phyloP scores from a whole-genome alignment of 1,140 invertebrate species.

The Drosophila guanche region DNA sequence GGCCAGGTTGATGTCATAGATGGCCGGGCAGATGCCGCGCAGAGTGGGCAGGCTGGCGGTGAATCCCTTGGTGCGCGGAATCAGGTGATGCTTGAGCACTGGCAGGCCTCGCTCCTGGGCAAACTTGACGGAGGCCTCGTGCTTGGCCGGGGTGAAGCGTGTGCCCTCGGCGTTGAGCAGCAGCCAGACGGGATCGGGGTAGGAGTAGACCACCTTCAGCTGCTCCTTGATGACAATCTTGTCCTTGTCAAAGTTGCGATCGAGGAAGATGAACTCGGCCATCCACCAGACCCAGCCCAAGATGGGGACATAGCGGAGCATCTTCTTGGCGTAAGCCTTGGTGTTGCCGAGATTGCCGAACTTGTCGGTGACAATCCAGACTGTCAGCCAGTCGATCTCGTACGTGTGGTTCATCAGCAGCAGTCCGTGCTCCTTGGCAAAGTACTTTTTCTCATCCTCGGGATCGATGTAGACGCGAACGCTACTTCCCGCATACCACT shows the following conservation, averaged over 20 bases:
- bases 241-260: conserved; percentile 96
- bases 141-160: conserved; percentile 94
- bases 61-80: conserved; percentile 97
- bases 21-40: conserved; percentile 89
- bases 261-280: conserved; percentile 95
- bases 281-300: conserved; percentile 98
- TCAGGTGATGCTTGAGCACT: conserved; percentile 93
- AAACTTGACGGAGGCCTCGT: conserved; percentile 93
- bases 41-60: conserved; percentile 89
- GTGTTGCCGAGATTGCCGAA: conserved; percentile 91
- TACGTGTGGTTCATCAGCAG: conserved; percentile 97
- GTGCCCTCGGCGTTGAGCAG: conserved; percentile 97
- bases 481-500: conserved; percentile 95
- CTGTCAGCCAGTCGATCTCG: conserved; percentile 96
- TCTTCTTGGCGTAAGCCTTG: conserved; percentile 97
- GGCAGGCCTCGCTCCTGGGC: conserved; percentile 93
- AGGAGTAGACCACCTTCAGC: conserved; percentile 91
- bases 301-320: conserved; percentile 94
- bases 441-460: conserved; percentile 90
- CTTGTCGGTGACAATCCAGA: conserved; percentile 93
- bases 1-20: conserved; percentile 93
- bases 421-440: conserved; percentile 94
- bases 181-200: conserved; percentile 94
- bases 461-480: conserved; percentile 90
- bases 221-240: conserved; percentile 91